Conservation (phyloP, 2,113 vertebrate genomes). For the Rhabdornis inornatus region DNA sequence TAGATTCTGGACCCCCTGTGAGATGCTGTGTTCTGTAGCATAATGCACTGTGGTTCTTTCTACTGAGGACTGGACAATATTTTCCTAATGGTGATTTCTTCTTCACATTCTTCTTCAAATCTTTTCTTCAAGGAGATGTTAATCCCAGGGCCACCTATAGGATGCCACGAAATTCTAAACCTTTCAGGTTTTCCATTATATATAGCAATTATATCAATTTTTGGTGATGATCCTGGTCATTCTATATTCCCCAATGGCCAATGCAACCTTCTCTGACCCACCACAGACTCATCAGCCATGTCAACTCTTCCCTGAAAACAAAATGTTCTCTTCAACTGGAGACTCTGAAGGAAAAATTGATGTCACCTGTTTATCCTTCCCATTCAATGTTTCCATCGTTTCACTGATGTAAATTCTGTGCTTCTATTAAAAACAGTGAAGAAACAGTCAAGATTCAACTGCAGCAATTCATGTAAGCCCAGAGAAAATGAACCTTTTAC, state of each 20-base stretch:
- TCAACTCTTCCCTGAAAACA: neutral
- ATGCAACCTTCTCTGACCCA: neutral
- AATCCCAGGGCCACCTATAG: neutral
- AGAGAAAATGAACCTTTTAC: neutral
- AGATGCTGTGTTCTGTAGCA: neutral
- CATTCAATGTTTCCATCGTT: neutral
- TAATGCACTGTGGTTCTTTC: neutral
- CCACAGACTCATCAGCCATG: neutral
- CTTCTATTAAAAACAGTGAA: neutral
- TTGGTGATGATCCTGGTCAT: neutral
- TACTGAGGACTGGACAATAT: neutral
- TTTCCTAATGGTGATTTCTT: neutral
- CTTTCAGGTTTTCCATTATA: neutral
- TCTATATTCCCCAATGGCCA: neutral
- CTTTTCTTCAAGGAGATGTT: neutral
- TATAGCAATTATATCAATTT: neutral
- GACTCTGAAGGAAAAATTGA: neutral
- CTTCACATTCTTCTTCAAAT: neutral
- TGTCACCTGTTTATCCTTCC: neutral
- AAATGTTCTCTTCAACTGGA: neutral
- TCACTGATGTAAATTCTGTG: neutral
- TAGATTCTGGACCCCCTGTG: neutral
- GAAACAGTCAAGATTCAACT: neutral
- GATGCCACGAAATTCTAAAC: neutral
- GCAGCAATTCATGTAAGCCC: neutral